Evolutionary conservation across 2,797 vertebrate species (phyloP), one percentile per base, ranked within the genome.

Genomic region (Gymnothorax reevesii): DNA sequence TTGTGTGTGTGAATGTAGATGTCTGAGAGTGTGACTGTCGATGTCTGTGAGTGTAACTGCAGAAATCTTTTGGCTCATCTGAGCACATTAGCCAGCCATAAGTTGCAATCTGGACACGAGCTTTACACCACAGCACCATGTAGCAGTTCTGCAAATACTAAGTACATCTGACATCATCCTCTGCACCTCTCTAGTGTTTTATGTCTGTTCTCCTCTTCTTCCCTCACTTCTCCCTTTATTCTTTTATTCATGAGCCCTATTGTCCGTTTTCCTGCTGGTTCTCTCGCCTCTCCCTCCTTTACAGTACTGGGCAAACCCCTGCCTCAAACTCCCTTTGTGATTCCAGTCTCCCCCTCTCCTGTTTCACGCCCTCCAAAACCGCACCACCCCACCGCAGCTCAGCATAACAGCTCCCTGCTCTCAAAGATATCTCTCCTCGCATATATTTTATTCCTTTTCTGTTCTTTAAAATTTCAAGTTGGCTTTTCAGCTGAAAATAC

Each of bases 161-260:
- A 42, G 7, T n/a, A 9, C n/a, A 10, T 15, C 33, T 75, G 71
- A 13, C 27, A 3, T 49, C 2, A 27, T 33, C 73, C 42, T 77
- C 73, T 77, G 0, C 20, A 4, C 33, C 33, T 77, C 73, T 10
- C 66, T 22, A 13, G n/a, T 64, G 25, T 69, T n/a, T 25, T 1
- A 33, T n/a, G 4, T 25, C n/a, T 27, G 15, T 25, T 33, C 27
- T 10, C 1, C 69, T 73, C 33, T 10, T 4, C 27, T 25, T 27
- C 69, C 33, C 69, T 3, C 33, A n/a, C 25, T 33, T 27, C 12
- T 73, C 25, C 13, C 69, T 33, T 79, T 79, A 20, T 52, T 52
- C 75, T 9, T 79, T 79, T 79, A 79, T 79, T 79, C 22, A 79
- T 79, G 49, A 79, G 54, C 42, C 8, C 15, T 49, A n/a, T 79